A percentile compares a stretch with the other conserved stretches of the same genome.
Conservation (phyloP, 2,113 vertebrate species). For the Corythornis madagascariensis region DNA sequence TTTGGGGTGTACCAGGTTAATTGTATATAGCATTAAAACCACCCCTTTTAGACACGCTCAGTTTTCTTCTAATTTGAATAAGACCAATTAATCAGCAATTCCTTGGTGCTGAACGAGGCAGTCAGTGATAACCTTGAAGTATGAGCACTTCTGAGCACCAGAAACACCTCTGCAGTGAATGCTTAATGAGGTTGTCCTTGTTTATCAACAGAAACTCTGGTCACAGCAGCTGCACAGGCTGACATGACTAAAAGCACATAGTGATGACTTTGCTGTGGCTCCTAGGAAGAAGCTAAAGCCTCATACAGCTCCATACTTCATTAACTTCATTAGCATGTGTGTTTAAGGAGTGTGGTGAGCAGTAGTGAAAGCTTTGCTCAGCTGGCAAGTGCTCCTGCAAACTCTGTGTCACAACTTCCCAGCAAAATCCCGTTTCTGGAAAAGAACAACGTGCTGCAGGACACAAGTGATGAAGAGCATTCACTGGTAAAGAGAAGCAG, state of each 20-base stretch:
- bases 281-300: background rate
- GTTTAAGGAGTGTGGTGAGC: background rate
- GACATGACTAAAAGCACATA: background rate
- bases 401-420: constrained; percentile 12
- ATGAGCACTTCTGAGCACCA: background rate
- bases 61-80: background rate
- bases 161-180: background rate
- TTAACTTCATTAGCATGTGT: background rate
- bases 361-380: constrained; percentile 17
- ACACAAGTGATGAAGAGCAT: background rate
- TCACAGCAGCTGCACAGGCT: background rate
- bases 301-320: background rate
- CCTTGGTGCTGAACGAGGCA: background rate
- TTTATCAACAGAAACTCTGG: background rate
- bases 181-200: background rate
- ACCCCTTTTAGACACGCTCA: background rate
- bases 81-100: background rate
- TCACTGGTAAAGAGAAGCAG: background rate
- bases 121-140: background rate
- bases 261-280: background rate
- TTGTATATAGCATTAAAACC: background rate
- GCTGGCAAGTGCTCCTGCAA: background rate
- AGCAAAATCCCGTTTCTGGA: background rate
- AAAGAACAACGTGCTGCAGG: constrained; percentile 1
- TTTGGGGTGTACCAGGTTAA: background rate